Base-by-base conservation (phyloP, 2,888 invertebrate species). In the Torymus tubicola region DNA sequence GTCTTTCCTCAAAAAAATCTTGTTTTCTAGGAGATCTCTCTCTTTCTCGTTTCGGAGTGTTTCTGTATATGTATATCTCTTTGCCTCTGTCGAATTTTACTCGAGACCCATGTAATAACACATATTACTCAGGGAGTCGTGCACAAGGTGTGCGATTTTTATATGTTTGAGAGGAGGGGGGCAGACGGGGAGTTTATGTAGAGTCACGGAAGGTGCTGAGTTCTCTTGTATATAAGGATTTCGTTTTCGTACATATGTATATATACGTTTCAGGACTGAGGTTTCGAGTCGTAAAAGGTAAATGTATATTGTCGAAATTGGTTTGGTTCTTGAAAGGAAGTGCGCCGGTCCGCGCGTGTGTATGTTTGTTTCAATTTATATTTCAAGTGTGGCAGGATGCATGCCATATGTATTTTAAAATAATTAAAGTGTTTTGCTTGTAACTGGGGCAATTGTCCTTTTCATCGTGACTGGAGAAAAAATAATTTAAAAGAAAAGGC, bases 11-110 rank as follows among this genome's bases (percentile, higher is more conserved):
- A 31, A 63, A 64, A 64, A 70, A 64, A 57, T 68, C 53, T 70
- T 31, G 31, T 70, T 80, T 80, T 80, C 80, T 75, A 79, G 79
- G 74, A 79, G 79, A 53, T 24, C 52, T 42, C 42, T 24, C 52
- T 42, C 42, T 58, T 42, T n/a, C 68, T 50, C 1, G 31, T 31
- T 31, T 31, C 31, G 31, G 31, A 3, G 31, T 31, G 31, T 31
- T 31, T 31, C 0, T 31, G 5, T 31, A 31, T 31, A 31, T 21
- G 21, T 21, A 21, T n/a, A 21, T n/a, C 61, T 13, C 55, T 53
- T 16, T 50, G 13, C 52, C 60, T 52, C 50, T 31, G 31, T 12
- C 60, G 31, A 21, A 58, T 64, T 55, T 70, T 50, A n/a, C n/a
- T 53, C 60, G 74, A 64, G 70, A 65, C 67, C 24, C 16, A 52